Base-by-base conservation (phyloP, 2,888 invertebrate genomes). In the Flexamia atlantica region DNA sequence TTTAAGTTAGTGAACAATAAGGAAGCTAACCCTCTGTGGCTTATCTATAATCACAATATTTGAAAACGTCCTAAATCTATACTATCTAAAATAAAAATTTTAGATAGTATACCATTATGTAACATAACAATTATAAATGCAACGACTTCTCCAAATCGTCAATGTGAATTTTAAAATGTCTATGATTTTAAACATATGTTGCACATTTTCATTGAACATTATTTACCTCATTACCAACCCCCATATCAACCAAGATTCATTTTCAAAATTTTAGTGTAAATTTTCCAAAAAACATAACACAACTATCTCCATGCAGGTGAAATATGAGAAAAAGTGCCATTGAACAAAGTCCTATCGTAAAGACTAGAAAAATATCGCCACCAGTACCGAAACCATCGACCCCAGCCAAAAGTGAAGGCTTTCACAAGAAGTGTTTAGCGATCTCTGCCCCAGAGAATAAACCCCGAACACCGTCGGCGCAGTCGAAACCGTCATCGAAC, bases 261-360 rank as follows among this genome's bases (percentile, higher is more conserved):
- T 14, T 64, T 64, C 64, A 2, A 64, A 64, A 64, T 64, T 64
- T n/a, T 30, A 14, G 64, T 64, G 64, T 28, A 28, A 17, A 28
- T 12, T 28, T 64, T 64, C 64, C n/a, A 64, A 23, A 57, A 57
- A 46, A 14, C 46, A 10, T 3, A 4, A 46, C 46, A 36, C 36
- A 36, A 4, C 9, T 36, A 36, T 46, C 46, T 57, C 23, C 23
- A 64, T 64, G 64, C 30, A 64, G 28, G 1, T 30, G 4, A 30
- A 64, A 30, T 64, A 64, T 64, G 64, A 4, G 30, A 64, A 64
- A 64, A 30, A 28, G 64, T 28, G 0, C 64, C 14, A 53, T 23
- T 53, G 4, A 23, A 64, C 14, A 5, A 4, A 64, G 17, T 64
- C 14, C 64, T 3, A 25, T 17, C 14, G 20, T 57, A 3, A 64